phyloP scores from a whole-genome alignment of 2,113 vertebrate species.

The Chloebia gouldiae region DNA sequence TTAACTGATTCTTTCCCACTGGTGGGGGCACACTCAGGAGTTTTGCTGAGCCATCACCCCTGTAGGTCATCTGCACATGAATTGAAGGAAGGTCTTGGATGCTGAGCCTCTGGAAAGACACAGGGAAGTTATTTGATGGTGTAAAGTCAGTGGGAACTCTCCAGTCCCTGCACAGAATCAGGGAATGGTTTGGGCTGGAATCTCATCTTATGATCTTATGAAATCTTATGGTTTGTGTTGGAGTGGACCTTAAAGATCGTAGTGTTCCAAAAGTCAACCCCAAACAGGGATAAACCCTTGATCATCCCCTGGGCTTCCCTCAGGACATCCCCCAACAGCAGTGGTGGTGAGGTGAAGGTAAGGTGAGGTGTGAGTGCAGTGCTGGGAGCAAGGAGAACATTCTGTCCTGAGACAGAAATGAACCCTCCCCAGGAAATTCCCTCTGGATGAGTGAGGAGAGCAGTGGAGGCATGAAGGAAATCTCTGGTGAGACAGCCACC shows the following conservation, averaged over 20 bases:
- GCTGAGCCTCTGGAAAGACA: neutral
- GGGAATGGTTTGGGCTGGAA: no score
- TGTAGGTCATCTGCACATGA: neutral
- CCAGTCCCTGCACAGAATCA: neutral
- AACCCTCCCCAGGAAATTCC: neutral
- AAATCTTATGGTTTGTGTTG: no score
- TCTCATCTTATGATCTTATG: neutral
- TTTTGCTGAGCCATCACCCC: neutral
- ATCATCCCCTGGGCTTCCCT: neutral
- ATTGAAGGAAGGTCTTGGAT: neutral
- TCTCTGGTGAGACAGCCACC: neutral
- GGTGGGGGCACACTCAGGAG: neutral
- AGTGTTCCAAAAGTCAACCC: fast-evolving
- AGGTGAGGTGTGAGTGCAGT: fast-evolving
- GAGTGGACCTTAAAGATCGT: neutral
- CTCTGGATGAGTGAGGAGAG: neutral
- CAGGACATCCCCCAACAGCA: neutral
- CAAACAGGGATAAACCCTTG: neutral
- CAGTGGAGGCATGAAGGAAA: neutral
- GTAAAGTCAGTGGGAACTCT: neutral
- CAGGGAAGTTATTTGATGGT: neutral
- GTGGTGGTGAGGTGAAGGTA: neutral
- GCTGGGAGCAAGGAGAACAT: fast-evolving
- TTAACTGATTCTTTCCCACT: slow-evolving; percentile 14
- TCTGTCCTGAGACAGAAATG: neutral